Evolutionary conservation across 1,140 invertebrate species (phyloP), one percentile per base, ranked within the genome.

Genomic region (Campoletis sonorensis): DNA sequence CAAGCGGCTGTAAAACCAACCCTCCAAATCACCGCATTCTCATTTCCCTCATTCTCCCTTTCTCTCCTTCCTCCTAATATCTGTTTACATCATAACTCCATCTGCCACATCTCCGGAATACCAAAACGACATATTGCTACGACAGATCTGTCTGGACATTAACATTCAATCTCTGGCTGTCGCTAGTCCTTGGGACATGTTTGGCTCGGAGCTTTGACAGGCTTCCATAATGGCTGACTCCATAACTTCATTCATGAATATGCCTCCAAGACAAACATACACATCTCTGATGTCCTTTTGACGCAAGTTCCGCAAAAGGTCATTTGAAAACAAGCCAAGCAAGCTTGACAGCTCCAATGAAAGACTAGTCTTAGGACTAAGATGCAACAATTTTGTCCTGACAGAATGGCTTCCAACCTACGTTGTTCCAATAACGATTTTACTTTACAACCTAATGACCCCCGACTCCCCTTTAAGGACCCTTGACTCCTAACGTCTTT

Each of bases 71-170:
- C 2, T 26, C 23, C 23, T 11, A 23, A n/a, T n/a, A n/a, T n/a
- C n/a, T n/a, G n/a, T 64, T 5, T 23, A 18, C 11, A 13, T 13
- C 21, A 64, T 26, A 64, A 64, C n/a, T 26, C 54, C 54, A 49
- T 37, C 27, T 18, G 51, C 72, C 10, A 15, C 5, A 45, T 30
- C 7, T 75, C 72, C 15, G 10, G 15, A 15, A 7, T 75, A 18
- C 3, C 49, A 23, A 61, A 54, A 54, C 76, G 76, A 72, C 75
- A 78, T 78, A 23, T 64, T 75, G 37, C 37, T 37, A 37, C 70
- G 51, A 58, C 70, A 26, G 27, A 81, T 54, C 80, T 72, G 76
- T 81, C 80, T 72, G 80, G 80, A 78, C 75, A 68, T 81, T 81
- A 72, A 64, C 23, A 45, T 72, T 16, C n/a, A 79, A 82, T 58